These are phyloP conservation scores for Mycteria americana DNA, from an alignment of 2,797 vertebrate genomes.

Conservation along the genomic window DNA sequence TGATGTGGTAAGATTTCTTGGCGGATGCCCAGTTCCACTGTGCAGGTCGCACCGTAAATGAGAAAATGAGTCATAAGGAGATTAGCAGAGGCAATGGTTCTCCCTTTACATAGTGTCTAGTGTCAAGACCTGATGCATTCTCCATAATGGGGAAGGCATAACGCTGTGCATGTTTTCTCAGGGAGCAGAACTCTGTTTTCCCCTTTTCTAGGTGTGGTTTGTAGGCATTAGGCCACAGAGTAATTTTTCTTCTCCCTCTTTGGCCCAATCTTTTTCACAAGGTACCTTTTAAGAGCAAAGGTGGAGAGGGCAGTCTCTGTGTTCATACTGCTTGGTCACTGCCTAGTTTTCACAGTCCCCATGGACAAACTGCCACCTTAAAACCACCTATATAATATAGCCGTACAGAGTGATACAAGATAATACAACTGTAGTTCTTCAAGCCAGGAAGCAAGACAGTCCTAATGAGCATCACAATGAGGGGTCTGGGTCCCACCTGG, in stretches of 20 bases:
- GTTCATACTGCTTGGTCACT: neutral
- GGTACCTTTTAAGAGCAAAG: neutral
- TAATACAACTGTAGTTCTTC: neutral
- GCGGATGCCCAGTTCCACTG: fast-evolving
- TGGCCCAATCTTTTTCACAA: neutral
- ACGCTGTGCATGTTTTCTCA: neutral
- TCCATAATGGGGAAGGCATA: neutral
- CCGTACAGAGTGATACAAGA: neutral
- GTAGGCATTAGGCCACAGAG: neutral
- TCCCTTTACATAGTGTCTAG: neutral
- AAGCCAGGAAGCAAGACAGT: neutral
- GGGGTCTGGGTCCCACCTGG: neutral
- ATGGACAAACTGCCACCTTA: neutral
- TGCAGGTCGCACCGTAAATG: neutral
- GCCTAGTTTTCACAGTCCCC: neutral
- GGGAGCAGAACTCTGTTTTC: neutral
- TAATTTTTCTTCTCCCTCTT: neutral
- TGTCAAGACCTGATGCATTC: neutral
- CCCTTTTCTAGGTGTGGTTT: neutral
- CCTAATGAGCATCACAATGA: neutral
- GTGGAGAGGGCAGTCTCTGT: neutral
- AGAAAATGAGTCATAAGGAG: neutral
- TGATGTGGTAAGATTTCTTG: neutral
- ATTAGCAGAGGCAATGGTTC: neutral
- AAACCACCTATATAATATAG: neutral